phyloP scores from a whole-genome alignment of 2,888 invertebrate genomes.

The Iselma pallidipennis region DNA sequence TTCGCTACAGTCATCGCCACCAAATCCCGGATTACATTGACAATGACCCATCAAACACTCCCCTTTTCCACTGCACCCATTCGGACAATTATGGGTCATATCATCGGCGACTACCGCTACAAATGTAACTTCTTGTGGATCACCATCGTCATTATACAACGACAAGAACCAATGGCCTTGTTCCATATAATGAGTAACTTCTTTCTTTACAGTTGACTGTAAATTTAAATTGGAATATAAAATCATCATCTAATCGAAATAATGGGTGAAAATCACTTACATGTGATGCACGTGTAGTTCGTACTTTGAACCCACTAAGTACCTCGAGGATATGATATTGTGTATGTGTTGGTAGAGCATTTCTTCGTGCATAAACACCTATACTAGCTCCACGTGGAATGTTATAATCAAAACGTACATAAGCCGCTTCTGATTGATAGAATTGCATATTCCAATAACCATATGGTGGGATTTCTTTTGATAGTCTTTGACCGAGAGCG shows the following conservation, averaged over 20 bases:
- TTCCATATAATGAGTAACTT: conserved; percentile 93
- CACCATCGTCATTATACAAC: conserved; percentile 93
- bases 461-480: conserved; percentile 89
- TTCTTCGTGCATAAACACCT: conserved; percentile 92
- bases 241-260: conserved; percentile 2
- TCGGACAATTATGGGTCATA: conserved; percentile 94
- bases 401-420: conserved; percentile 93
- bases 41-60: conserved; percentile 95
- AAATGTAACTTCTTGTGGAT: conserved; percentile 84
- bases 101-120: conserved; percentile 85
- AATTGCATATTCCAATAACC: conserved; percentile 98
- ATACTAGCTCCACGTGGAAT: conserved; percentile 90
- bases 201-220: conserved; percentile 85
- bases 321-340: conserved; percentile 96
- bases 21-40: conserved; percentile 95
- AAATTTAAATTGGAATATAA: conserved; percentile 13
- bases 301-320: conserved; percentile 84
- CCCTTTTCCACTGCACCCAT: conserved; percentile 95
- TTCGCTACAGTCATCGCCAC: conserved; percentile 95
- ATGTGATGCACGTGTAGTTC: conserved; percentile 82
- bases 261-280: conserved; percentile 62
- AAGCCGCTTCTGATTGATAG: conserved; percentile 91
- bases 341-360: conserved; percentile 93
- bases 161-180: conserved; percentile 97
- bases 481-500: conserved; percentile 82